Evolutionary conservation across 2,888 invertebrate species (phyloP).

Genomic region (Petrolisthes manimaculis): DNA sequence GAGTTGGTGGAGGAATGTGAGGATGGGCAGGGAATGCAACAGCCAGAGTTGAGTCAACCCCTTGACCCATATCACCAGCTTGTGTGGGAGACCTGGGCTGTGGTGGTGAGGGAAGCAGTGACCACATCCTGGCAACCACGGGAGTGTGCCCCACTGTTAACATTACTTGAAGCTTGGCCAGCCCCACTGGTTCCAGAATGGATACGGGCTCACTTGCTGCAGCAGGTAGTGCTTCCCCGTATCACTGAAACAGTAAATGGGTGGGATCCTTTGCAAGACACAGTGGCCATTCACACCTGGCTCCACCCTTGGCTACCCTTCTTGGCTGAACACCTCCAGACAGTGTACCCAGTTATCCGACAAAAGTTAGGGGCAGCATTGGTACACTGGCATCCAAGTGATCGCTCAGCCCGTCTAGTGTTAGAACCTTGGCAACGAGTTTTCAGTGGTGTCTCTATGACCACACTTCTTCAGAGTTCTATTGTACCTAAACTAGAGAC

Average conservation of each 20-base stretch:
- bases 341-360: slow-evolving; percentile 89
- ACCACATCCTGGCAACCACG: slow-evolving; percentile 74
- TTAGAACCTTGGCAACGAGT: slow-evolving; percentile 90
- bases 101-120: slow-evolving; percentile 80
- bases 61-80: slow-evolving; percentile 81
- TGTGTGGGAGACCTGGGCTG: slow-evolving; percentile 92
- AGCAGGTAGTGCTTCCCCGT: slow-evolving; percentile 84
- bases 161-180: slow-evolving; percentile 83
- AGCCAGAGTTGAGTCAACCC: slow-evolving; percentile 44
- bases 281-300: slow-evolving; percentile 96
- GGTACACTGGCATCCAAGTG: slow-evolving; percentile 95
- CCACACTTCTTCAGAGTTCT: slow-evolving; percentile 85
- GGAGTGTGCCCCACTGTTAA: slow-evolving; percentile 68
- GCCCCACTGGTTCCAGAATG: slow-evolving; percentile 82
- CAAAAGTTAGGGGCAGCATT: slow-evolving; percentile 91
- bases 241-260: slow-evolving; percentile 79
- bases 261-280: slow-evolving; percentile 97
- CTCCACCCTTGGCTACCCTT: slow-evolving; percentile 95
- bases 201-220: slow-evolving; percentile 85
- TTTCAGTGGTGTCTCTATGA: slow-evolving; percentile 82
- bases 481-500: slow-evolving; percentile 89
- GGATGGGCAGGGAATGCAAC: slow-evolving; percentile 73
- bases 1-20: slow-evolving; percentile 69
- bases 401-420: slow-evolving; percentile 91
- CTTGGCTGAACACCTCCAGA: slow-evolving; percentile 76